Percentiles rank a stretch among this genome's conserved stretches.
phyloP scores from a whole-genome alignment of 2,888 invertebrate genomes.

The Aphrophora alni region DNA sequence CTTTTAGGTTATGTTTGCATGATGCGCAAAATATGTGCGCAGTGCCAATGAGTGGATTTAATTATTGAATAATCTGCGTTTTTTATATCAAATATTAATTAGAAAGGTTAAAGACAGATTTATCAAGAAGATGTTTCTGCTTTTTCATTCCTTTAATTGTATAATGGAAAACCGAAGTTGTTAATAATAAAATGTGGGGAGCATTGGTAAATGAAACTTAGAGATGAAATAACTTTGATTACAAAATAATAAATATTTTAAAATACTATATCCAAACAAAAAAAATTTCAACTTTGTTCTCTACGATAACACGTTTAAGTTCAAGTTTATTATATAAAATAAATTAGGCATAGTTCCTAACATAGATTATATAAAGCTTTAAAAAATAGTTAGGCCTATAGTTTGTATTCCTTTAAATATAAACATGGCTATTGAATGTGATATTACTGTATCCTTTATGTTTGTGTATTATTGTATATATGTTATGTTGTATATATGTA shows the following conservation, averaged over 20 bases:
- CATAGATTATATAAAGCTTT: not conserved
- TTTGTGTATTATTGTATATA: not conserved
- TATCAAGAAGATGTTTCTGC: too few relatives aligned
- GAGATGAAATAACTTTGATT: too few relatives aligned
- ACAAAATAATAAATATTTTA: too few relatives aligned
- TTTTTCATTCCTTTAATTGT: too few relatives aligned
- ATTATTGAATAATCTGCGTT: too few relatives aligned
- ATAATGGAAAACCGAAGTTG: too few relatives aligned
- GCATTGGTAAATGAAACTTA: not conserved
- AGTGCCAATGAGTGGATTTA: too few relatives aligned
- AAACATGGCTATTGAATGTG: not conserved
- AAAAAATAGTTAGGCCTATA: not conserved
- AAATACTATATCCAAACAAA: not conserved
- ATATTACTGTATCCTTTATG: not conserved
- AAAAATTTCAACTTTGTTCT: not conserved
- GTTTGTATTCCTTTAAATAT: not conserved
- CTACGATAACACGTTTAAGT: not conserved
- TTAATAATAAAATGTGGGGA: not conserved
- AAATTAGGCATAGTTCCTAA: not conserved
- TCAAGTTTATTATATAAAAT: not conserved
- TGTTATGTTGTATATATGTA: conserved; percentile 7
- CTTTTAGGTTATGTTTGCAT: too few relatives aligned
- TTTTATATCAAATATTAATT: too few relatives aligned
- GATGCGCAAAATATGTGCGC: too few relatives aligned
- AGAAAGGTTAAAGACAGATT: too few relatives aligned